phyloP scores from a whole-genome alignment of 2,797 vertebrate genomes.

The Hypotaenidia okinawae region DNA sequence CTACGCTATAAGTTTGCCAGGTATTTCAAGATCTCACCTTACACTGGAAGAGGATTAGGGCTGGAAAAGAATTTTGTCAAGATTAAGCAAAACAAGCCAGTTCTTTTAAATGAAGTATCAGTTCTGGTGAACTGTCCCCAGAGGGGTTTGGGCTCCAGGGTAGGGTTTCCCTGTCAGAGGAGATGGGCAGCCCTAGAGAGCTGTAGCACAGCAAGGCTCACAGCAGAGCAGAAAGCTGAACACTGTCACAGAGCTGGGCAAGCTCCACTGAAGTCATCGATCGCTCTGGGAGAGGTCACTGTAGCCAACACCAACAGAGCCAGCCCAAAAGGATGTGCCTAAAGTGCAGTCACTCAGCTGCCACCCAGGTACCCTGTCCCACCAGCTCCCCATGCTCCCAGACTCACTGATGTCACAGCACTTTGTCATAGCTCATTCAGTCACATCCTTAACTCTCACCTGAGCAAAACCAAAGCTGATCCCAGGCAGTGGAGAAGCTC shows the following conservation, averaged over 20 bases:
- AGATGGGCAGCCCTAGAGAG: background rate
- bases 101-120: conserved; percentile 39
- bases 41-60: conserved; percentile 54
- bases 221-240: background rate
- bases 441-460: background rate
- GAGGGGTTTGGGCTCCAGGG: conserved; percentile 28
- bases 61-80: conserved; percentile 55
- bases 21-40: conserved; percentile 59
- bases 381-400: background rate
- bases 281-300: background rate
- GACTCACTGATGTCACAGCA: background rate
- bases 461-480: background rate
- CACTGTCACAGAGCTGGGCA: background rate
- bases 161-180: conserved; percentile 31
- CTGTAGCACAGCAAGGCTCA: background rate
- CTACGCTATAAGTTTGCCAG: background rate
- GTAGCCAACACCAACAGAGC: background rate
- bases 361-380: background rate
- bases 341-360: fast-evolving
- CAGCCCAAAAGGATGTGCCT: background rate
- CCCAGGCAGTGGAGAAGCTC: background rate
- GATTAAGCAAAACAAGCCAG: conserved; percentile 47
- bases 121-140: conserved; percentile 22
- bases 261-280: background rate
- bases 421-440: background rate